These are phyloP conservation scores for Ovibos moschatus DNA, from an alignment of 2,113 vertebrate species.

Conservation along the genomic window DNA sequence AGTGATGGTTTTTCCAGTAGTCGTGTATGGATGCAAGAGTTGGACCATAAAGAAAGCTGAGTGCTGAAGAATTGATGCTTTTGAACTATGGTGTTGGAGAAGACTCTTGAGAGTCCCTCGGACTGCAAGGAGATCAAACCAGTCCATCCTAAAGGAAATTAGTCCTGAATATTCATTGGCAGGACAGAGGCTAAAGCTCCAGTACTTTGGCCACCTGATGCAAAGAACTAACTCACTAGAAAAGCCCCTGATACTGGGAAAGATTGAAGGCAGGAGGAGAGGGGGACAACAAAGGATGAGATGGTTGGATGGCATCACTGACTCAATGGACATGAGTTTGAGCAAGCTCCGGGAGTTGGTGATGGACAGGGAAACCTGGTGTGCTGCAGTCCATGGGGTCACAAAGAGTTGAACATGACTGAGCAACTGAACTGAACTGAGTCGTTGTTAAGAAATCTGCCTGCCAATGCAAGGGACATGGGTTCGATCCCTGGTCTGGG, in stretches of 20 bases:
- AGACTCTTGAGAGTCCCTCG: not conserved
- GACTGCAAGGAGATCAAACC: not conserved
- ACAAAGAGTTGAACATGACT: not conserved
- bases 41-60: not conserved
- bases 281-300: not conserved
- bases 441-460: not conserved
- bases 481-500: not conserved
- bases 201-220: not conserved
- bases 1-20: not conserved
- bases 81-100: not conserved
- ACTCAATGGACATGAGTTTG: not conserved
- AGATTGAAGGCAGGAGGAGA: not conserved
- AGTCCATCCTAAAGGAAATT: not conserved
- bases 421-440: not conserved
- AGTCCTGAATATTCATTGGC: not conserved
- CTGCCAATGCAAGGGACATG: not conserved
- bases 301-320: not conserved
- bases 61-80: not conserved
- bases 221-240: not conserved
- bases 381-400: not conserved
- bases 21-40: not conserved
- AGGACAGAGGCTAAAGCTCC: not conserved
- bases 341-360: not conserved
- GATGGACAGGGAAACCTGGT: not conserved
- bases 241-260: not conserved